Conservation (phyloP, 92 coral and sea anemone genomes). For the Epizoanthus rinbou region DNA sequence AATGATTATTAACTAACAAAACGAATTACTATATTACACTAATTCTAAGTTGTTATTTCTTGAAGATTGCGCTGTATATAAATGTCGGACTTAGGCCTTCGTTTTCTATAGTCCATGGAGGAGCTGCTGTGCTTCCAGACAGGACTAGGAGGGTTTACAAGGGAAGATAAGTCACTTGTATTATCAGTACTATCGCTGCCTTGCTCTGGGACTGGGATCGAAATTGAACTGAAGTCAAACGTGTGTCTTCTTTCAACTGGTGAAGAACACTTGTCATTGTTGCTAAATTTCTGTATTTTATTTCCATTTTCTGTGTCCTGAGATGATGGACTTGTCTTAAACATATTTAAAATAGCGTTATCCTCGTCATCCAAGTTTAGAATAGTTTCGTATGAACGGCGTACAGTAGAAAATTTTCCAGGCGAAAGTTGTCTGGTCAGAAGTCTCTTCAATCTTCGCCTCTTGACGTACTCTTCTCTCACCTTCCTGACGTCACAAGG, state of each 20-base stretch:
- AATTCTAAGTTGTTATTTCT: constrained; percentile 11
- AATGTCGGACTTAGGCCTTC: constrained; percentile 5
- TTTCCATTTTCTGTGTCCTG: neutral
- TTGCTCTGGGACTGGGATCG: neutral
- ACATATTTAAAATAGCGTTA: constrained; percentile 29
- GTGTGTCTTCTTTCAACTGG: constrained; percentile 29
- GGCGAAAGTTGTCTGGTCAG: constrained; percentile 62
- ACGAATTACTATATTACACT: no score
- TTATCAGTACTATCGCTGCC: neutral
- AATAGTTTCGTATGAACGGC: constrained; percentile 65
- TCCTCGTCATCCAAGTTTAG: constrained; percentile 58
- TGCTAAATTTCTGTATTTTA: neutral
- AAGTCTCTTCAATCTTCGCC: constrained; percentile 50
- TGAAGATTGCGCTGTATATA: constrained; percentile 4
- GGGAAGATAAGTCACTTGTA: neutral
- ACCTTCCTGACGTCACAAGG: constrained; percentile 24
- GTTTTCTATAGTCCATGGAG: neutral
- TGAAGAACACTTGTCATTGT: neutral
- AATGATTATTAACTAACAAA: no score
- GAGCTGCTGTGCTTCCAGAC: constrained; percentile 17
- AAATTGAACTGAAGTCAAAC: constrained; percentile 32
- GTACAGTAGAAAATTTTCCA: constrained; percentile 78
- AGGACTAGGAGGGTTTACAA: constrained; percentile 27
- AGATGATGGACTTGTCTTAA: neutral
- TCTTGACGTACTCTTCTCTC: constrained; percentile 48